Base-by-base conservation (phyloP, 2,113 vertebrate species). In the Pelusios castaneus region DNA sequence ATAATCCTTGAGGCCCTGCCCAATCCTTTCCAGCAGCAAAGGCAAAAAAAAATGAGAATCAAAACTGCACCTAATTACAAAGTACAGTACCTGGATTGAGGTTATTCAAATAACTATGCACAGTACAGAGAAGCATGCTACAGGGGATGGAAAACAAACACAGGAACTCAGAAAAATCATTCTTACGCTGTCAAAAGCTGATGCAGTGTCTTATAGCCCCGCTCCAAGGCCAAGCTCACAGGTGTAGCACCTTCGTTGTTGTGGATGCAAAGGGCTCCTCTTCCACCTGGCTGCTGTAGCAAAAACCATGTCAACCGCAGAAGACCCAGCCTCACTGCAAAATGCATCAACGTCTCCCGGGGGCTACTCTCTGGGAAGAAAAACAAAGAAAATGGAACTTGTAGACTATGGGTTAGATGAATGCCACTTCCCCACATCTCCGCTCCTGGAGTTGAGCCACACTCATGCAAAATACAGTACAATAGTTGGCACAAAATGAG, bases 281-380 rank as follows among this genome's bases (percentile, higher is more conserved):
- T 98, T 49, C 99, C 99, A 24, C 99, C 99, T 0, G 99, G 98
- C 96, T 99, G 99, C 96, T 98, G 98, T 87, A 99, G 96, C 95
- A 99, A 97, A 90, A 99, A 99, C 95, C 97, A 97, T 0, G 99
- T 97, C 38, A 99, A 96, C 41, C 98, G 97, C 91, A 97, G 94
- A 78, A 99, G 98, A 7, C 99, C 99, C 43, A 99, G 98, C 14
- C 99, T 97, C 54, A 98, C 99, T 1, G 99, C 99, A 91, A 99
- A 99, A 96, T 99, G 99, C 98, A 99, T 97, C 94, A 99, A 93
- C 0, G 99, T 99, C 91, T 99, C 99, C 91, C 98, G 99, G 56
- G 99, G 99, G 81, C 97, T 95, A 67, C 96, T 96, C 89, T 98
- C 99, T 99, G 97, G 43, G 51, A 89, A 76, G 38, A 27, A 78